Evolutionary conservation across 2,888 invertebrate genomes (phyloP).

Genomic region (Cantharis lateralis): DNA sequence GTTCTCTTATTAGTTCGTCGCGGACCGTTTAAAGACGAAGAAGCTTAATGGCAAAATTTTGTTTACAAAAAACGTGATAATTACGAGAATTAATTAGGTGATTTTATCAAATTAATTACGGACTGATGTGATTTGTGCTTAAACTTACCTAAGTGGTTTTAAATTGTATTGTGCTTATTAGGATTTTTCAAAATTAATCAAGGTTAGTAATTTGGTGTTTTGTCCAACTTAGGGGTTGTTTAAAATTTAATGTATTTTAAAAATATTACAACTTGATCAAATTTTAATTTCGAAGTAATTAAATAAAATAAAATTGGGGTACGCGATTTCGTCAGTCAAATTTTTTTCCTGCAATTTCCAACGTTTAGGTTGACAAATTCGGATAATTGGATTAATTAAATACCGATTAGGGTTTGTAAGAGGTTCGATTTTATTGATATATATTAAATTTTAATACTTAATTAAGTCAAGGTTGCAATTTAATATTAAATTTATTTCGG

Average conservation of each 20-base stretch:
- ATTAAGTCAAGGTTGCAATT: not conserved
- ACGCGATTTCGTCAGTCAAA: not conserved
- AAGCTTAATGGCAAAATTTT: slow-evolving; percentile 11
- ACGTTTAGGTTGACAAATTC: not conserved
- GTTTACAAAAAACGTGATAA: not conserved
- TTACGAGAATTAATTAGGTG: not conserved
- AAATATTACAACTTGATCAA: not conserved
- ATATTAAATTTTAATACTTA: not conserved
- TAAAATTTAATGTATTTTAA: too few relatives aligned
- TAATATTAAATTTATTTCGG: not conserved
- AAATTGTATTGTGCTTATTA: not conserved
- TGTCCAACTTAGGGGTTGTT: too few relatives aligned
- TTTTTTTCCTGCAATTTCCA: not conserved
- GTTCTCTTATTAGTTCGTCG: slow-evolving; percentile 20
- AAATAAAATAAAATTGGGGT: not conserved
- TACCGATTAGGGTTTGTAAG: not conserved
- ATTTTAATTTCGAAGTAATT: not conserved
- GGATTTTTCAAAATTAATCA: not conserved
- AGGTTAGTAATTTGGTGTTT: not conserved
- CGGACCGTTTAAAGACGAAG: slow-evolving; percentile 19
- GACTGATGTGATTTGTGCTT: not conserved
- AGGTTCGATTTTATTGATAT: not conserved
- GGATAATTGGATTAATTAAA: not conserved
- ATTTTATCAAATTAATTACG: not conserved
- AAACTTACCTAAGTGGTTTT: not conserved